Conservation (phyloP, 1,140 invertebrate genomes). For the Daktulosphaira vitifoliae region DNA sequence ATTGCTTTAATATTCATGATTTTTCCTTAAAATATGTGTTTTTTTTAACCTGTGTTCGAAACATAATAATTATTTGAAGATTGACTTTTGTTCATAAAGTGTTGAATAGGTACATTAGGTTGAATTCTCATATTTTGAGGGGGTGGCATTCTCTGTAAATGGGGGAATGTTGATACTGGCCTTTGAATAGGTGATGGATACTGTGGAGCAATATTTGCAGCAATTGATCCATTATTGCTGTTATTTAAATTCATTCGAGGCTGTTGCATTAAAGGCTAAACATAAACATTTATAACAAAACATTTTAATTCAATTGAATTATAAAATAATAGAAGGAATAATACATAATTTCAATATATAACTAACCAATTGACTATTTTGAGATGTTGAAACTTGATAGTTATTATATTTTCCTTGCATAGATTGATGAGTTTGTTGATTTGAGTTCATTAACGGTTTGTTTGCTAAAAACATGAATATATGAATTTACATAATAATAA, state of each 20-base stretch:
- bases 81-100: conserved; percentile 30
- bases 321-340: too few relatives aligned
- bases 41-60: background rate
- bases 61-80: conserved; percentile 19
- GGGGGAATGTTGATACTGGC: conserved; percentile 9
- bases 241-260: conserved; percentile 23
- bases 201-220: conserved; percentile 12
- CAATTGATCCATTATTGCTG: conserved; percentile 13
- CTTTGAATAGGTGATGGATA: conserved; percentile 30
- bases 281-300: background rate
- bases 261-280: conserved; percentile 13
- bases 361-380: conserved; percentile 30
- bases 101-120: conserved; percentile 23
- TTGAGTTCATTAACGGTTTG: conserved; percentile 25
- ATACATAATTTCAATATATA: background rate
- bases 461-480: background rate
- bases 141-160: conserved; percentile 25
- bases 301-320: too few relatives aligned
- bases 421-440: conserved; percentile 28
- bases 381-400: conserved; percentile 20
- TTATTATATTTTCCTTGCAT: conserved; percentile 25
- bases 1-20: too few relatives aligned
- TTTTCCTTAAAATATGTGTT: too few relatives aligned
- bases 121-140: conserved; percentile 28
- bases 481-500: background rate